Conservation (phyloP, 2,113 vertebrate genomes). For the Mola mola region DNA sequence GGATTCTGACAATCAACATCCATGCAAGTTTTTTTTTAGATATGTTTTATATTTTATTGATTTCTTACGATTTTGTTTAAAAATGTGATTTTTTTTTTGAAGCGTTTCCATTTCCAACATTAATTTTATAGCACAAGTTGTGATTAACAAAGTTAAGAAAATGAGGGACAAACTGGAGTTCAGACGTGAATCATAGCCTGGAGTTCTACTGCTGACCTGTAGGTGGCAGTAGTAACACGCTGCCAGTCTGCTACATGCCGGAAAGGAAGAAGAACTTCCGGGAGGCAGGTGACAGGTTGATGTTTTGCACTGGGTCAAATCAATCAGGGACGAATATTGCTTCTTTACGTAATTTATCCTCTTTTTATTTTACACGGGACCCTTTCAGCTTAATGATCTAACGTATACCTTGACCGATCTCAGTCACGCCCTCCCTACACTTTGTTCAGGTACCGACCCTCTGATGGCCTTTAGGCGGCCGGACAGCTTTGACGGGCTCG, state of each 20-base stretch:
- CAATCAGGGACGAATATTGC: background rate
- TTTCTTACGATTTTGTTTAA: too few relatives aligned
- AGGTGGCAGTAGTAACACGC: background rate
- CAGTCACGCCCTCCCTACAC: background rate
- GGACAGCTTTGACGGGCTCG: conserved; percentile 90
- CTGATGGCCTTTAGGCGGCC: conserved; percentile 90
- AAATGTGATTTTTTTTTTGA: too few relatives aligned
- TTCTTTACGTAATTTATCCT: background rate
- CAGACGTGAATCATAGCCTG: too few relatives aligned
- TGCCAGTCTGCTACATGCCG: background rate
- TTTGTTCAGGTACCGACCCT: background rate
- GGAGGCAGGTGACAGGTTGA: conserved; percentile 15
- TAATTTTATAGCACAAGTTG: too few relatives aligned
- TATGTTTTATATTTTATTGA: too few relatives aligned
- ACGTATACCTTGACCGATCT: background rate
- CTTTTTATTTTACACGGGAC: background rate
- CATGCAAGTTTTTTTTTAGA: too few relatives aligned
- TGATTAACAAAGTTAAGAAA: too few relatives aligned
- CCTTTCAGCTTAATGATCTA: background rate
- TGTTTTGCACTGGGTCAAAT: conserved; percentile 43
- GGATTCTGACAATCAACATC: too few relatives aligned
- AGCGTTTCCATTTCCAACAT: too few relatives aligned
- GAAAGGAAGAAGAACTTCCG: conserved; percentile 15
- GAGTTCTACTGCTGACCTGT: background rate
- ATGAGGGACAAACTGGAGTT: too few relatives aligned